Evolutionary conservation across 1,140 invertebrate species (phyloP), one percentile per base, ranked within the genome.

Genomic region (Hormaphis cornu): DNA sequence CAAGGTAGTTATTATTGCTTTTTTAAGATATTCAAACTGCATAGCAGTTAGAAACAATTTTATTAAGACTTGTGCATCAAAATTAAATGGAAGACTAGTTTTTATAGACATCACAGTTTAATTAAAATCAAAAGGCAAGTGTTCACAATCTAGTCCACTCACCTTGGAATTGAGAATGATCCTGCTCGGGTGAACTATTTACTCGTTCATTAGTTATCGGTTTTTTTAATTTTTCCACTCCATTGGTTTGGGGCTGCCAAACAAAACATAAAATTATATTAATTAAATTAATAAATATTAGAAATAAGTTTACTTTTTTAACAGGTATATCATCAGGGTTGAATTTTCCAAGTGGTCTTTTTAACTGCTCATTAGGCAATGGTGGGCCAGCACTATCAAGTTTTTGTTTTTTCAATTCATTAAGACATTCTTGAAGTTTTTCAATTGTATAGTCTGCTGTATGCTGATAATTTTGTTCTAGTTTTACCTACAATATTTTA

Each of bases 381-480:
- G 88, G 84, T 5, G 85, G 82, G 1, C 89, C 89, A 1, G 91
- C 87, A 74, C 87, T 83, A 76, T 96, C 91, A 72, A 98, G 79
- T 79, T 91, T 92, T 14, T 85, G 82, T 75, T 86, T 84, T 75
- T 88, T 90, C 24, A 99, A 79, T 77, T 97, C 93, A 44, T 94
- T 90, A 81, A 95, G 87, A 30, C 86, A 88, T 56, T 86, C 83
- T 75, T 91, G 87, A 69, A 98, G 81, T 56, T 87, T 84, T 75
- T 87, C 86, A 73, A 99, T 89, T 8, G 92, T 92, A 63, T 85
- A 80, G 77, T 99, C 95, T 78, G 97, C 93, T 73, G 92, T 88
- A 78, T 89, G 94, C 26, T 88, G 87, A 82, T 98, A 98, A 79
- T 97, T 91, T 77, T 92, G 90, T 77, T 95, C 91, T 46, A 98